Evolutionary conservation across 2,797 vertebrate genomes (phyloP).

Genomic region (Sylvilagus floridanus): DNA sequence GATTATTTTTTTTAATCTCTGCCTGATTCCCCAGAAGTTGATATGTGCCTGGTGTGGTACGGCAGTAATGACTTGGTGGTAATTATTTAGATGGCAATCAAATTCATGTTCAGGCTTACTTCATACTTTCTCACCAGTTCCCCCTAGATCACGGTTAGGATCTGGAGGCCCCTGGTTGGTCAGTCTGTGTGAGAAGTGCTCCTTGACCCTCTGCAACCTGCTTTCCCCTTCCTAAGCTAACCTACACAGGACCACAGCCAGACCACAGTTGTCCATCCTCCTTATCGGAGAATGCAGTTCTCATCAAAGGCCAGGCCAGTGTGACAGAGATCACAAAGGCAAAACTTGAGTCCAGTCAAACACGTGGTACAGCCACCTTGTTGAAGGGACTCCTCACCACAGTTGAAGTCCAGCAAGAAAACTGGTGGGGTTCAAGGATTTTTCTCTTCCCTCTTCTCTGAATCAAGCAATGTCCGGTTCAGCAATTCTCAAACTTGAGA

Average conservation of each 20-base stretch:
- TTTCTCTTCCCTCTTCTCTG: neutral
- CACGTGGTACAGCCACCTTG: neutral
- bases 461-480: neutral
- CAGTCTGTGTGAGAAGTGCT: neutral
- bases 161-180: neutral
- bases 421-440: neutral
- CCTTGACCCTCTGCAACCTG: neutral
- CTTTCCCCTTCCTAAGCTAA: neutral
- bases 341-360: neutral
- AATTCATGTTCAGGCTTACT: neutral
- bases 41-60: neutral
- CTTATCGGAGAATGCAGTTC: neutral
- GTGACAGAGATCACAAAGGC: neutral
- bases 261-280: neutral
- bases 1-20: conserved; percentile 27
- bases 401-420: neutral
- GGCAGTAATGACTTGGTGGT: neutral
- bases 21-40: conserved; percentile 15
- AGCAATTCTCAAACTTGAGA: neutral
- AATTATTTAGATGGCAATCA: conserved; percentile 10
- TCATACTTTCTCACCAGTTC: neutral
- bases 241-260: neutral
- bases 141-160: neutral
- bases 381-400: neutral
- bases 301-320: neutral